Evolutionary conservation across 35 echinoderm and acorn worm species (phyloP).

Genomic region (Heliocidaris tuberculata): DNA sequence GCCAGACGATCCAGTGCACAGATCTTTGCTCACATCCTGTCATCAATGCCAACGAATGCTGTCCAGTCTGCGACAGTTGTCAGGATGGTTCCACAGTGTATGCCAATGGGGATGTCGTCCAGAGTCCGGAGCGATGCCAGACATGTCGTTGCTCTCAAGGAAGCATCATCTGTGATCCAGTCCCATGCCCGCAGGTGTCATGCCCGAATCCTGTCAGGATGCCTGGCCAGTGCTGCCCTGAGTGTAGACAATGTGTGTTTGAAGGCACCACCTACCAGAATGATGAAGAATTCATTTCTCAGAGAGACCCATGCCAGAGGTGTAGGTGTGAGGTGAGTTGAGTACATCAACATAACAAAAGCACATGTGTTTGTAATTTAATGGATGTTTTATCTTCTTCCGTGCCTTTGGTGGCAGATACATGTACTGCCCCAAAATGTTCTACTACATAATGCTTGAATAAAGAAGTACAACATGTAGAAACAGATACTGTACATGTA

Average conservation of each 20-base stretch:
- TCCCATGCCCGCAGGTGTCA: constrained; percentile 50
- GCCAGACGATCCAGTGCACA: constrained; percentile 65
- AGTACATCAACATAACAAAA: too few species aligned
- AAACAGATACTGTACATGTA: too few species aligned
- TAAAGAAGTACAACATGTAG: too few species aligned
- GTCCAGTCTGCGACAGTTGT: constrained; percentile 86
- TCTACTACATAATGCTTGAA: too few species aligned
- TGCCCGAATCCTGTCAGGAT: constrained; percentile 65
- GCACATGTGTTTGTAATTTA: too few species aligned
- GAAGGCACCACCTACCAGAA: constrained; percentile 63
- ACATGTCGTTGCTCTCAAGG: constrained; percentile 68
- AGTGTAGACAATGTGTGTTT: constrained; percentile 74
- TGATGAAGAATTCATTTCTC: constrained; percentile 70
- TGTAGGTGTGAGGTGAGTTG: constrained; percentile 78
- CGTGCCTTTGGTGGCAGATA: too few species aligned
- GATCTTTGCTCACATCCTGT: constrained; percentile 70
- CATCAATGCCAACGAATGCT: constrained; percentile 64
- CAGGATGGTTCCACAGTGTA: constrained; percentile 61
- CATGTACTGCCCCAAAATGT: too few species aligned
- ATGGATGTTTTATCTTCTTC: too few species aligned
- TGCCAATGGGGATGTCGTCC: constrained; percentile 47
- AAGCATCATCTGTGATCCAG: constrained; percentile 64
- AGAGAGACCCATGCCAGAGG: constrained; percentile 62
- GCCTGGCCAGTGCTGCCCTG: constrained; percentile 75
- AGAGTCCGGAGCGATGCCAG: constrained; percentile 64